phyloP scores from a whole-genome alignment of 2,888 invertebrate species.

The Bellardia pandia region DNA sequence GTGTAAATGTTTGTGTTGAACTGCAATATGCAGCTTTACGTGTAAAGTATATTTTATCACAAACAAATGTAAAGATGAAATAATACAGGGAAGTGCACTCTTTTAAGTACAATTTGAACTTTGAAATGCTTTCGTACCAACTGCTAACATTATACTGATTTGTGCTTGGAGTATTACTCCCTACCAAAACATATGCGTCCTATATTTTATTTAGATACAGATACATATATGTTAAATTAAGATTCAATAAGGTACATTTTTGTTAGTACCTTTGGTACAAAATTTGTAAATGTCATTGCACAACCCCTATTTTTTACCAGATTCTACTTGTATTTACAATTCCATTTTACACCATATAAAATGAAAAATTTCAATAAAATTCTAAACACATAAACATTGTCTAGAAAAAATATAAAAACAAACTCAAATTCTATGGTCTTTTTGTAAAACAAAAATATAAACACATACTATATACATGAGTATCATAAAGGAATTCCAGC shows the following conservation, averaged over 20 bases:
- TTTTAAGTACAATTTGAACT: too few species aligned
- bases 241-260: not conserved
- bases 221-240: not conserved
- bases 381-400: constrained; percentile 24
- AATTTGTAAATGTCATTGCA: not conserved
- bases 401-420: not conserved
- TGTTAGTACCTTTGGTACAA: not conserved
- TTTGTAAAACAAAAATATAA: constrained; percentile 7
- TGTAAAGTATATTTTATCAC: not conserved
- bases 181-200: too few species aligned
- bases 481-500: constrained; percentile 11
- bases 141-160: too few species aligned
- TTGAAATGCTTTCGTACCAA: too few species aligned
- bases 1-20: not conserved
- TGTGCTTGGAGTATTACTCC: too few species aligned
- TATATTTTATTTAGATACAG: too few species aligned
- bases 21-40: not conserved
- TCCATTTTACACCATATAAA: constrained; percentile 35
- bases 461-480: not conserved
- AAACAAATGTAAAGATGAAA: too few species aligned
- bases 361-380: constrained; percentile 24
- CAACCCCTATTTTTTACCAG: not conserved
- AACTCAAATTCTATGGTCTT: constrained; percentile 30
- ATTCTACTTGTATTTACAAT: not conserved
- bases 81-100: too few species aligned